Conservation (phyloP, 2,113 vertebrate genomes). For the Ceyx melanurus region DNA sequence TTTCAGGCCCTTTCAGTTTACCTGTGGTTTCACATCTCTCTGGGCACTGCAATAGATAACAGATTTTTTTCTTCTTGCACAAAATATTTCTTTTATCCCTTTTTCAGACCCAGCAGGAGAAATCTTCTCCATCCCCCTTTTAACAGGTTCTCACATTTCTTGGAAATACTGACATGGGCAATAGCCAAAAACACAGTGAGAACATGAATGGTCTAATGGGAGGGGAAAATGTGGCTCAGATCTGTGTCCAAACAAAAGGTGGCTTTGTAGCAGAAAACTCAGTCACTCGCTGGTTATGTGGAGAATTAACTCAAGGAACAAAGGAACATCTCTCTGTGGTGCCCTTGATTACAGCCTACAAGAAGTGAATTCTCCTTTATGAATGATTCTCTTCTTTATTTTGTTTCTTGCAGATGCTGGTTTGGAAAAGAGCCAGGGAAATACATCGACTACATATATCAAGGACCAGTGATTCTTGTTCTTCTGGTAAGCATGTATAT, state of each 20-base stretch:
- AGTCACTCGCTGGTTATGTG: not conserved
- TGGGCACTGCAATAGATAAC: not conserved
- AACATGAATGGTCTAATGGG: not conserved
- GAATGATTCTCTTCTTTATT: not conserved
- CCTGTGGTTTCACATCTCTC: not conserved
- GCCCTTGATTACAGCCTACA: not conserved
- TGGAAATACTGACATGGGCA: not conserved
- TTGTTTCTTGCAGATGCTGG: conserved; percentile 87
- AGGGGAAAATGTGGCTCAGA: not conserved
- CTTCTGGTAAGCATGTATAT: conserved; percentile 85
- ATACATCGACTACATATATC: conserved; percentile 97
- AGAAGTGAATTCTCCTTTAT: not conserved
- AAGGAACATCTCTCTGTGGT: not conserved
- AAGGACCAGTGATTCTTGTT: conserved; percentile 96
- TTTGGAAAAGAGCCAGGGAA: conserved; percentile 97
- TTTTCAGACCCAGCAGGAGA: not conserved
- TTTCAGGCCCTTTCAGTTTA: not conserved
- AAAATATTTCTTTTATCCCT: not conserved
- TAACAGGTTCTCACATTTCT: not conserved
- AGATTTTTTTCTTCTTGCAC: not conserved
- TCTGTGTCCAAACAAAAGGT: not conserved
- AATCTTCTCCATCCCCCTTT: not conserved
- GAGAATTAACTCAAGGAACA: not conserved
- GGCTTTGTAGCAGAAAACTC: not conserved
- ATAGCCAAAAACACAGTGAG: not conserved